Conservation (phyloP, 1,140 invertebrate genomes). For the Batillaria attramentaria region DNA sequence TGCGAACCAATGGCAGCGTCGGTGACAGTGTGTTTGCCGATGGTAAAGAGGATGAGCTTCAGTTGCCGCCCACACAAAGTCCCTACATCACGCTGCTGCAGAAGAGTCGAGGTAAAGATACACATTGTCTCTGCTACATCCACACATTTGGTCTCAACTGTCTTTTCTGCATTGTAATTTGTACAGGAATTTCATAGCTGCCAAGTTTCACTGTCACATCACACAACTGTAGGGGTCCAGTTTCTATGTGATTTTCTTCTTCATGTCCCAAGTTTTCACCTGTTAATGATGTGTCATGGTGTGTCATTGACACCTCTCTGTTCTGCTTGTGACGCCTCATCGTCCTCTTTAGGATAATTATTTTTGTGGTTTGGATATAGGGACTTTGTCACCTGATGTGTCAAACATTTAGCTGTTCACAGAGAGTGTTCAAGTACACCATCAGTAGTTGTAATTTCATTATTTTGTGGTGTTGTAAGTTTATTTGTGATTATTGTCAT, state of each 20-base stretch:
- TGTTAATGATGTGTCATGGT: too few relatives aligned
- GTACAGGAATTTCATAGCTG: background rate
- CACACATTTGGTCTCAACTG: background rate
- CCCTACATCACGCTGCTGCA: conserved; percentile 90
- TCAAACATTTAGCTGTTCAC: too few relatives aligned
- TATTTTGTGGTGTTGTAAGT: too few relatives aligned
- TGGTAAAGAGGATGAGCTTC: conserved; percentile 56
- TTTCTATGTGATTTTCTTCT: background rate
- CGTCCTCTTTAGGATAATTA: too few relatives aligned
- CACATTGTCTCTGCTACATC: background rate
- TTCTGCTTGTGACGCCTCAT: too few relatives aligned
- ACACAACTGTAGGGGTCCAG: background rate
- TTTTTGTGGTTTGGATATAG: too few relatives aligned
- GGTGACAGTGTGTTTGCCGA: conserved; percentile 13
- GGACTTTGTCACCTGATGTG: too few relatives aligned
- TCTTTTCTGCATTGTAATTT: background rate
- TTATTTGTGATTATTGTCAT: too few relatives aligned
- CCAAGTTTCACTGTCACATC: background rate
- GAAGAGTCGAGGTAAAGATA: conserved; percentile 85
- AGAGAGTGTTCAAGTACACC: too few relatives aligned
- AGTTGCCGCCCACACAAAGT: conserved; percentile 86
- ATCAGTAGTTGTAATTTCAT: too few relatives aligned
- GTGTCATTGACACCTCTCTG: too few relatives aligned
- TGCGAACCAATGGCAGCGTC: conserved; percentile 48
- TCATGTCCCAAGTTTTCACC: background rate